Evolutionary conservation across 2,888 invertebrate genomes (phyloP).

Genomic region (Rhagophthalmus giganteus): DNA sequence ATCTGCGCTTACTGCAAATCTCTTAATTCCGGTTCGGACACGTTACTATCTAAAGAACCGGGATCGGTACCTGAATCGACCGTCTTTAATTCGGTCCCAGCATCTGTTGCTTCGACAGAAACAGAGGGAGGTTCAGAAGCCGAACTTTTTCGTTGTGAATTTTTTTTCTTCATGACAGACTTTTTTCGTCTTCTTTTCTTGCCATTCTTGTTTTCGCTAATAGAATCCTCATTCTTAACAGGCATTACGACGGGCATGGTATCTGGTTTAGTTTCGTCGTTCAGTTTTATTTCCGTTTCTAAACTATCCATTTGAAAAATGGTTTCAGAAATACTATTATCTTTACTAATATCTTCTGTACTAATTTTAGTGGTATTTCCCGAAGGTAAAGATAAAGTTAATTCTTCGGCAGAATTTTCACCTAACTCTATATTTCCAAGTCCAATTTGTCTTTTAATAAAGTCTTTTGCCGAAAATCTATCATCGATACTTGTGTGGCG

Average conservation of each 20-base stretch:
- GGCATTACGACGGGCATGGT: constrained; percentile 5
- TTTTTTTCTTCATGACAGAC: constrained; percentile 72
- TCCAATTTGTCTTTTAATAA: constrained; percentile 52
- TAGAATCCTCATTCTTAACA: constrained; percentile 27
- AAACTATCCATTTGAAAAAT: constrained; percentile 71
- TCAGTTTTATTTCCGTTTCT: constrained; percentile 55
- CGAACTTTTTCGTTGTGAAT: constrained; percentile 70
- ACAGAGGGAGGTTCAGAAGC: constrained; percentile 60
- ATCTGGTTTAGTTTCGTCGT: constrained; percentile 35
- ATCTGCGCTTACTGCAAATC: constrained; percentile 50
- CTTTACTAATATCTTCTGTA: constrained; percentile 51
- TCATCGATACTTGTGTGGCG: constrained; percentile 57
- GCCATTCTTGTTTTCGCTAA: constrained; percentile 60
- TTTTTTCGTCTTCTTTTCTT: constrained; percentile 81
- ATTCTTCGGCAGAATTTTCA: constrained; percentile 49
- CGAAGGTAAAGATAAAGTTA: constrained; percentile 49
- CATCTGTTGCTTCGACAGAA: constrained; percentile 55
- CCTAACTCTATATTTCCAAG: constrained; percentile 54
- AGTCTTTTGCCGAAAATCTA: constrained; percentile 46
- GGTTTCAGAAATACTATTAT: constrained; percentile 59
- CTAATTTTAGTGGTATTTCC: constrained; percentile 41
- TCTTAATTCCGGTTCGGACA: constrained; percentile 51
- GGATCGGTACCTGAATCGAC: constrained; percentile 50
- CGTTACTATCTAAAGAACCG: constrained; percentile 53
- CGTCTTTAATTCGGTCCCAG: constrained; percentile 53